Conservation (phyloP, 2,113 vertebrate species). For the Ailurus styani region DNA sequence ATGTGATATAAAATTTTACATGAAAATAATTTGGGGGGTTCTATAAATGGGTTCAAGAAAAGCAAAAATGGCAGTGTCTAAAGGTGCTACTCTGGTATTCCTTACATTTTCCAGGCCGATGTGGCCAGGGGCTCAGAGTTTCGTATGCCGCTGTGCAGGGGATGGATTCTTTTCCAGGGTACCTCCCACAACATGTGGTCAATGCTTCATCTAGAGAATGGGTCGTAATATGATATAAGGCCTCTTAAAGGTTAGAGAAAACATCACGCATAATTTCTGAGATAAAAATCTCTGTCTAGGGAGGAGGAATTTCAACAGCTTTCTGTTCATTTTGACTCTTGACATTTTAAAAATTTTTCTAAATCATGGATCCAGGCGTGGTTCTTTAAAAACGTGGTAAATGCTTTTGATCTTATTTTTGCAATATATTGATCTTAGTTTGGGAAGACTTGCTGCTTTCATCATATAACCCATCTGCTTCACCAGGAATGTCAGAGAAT, state of each 20-base stretch:
- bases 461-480: background rate
- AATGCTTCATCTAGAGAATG: background rate
- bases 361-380: background rate
- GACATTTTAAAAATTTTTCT: conserved; percentile 5
- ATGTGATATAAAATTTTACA: background rate
- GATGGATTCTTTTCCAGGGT: background rate
- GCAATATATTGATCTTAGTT: background rate
- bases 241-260: background rate
- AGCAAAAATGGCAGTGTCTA: background rate
- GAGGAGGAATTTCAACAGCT: background rate
- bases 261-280: background rate
- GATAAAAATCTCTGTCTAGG: background rate
- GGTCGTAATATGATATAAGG: background rate
- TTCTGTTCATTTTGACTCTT: background rate
- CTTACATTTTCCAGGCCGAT: background rate
- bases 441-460: conserved; percentile 2
- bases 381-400: background rate
- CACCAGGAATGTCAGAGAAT: background rate
- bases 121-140: background rate
- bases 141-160: background rate
- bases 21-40: background rate
- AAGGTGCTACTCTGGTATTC: background rate
- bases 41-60: background rate
- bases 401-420: background rate
- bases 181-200: background rate